phyloP scores from a whole-genome alignment of 2,113 vertebrate genomes.

The Pseudorasbora parva region DNA sequence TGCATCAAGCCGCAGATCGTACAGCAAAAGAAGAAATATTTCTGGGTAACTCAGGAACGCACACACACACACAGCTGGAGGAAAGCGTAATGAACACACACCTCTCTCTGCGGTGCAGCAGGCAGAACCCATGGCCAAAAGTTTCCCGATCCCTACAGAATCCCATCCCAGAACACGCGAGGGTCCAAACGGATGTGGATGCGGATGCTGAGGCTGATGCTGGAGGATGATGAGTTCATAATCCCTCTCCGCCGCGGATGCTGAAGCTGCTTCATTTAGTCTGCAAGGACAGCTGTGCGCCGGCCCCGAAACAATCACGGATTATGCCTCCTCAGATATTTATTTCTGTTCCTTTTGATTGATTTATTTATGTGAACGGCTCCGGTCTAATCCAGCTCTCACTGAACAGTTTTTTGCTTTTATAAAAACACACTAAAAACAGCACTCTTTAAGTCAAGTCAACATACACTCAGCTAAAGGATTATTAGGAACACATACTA shows the following conservation, averaged over 20 bases:
- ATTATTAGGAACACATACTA: too few species aligned
- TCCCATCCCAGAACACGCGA: slow-evolving; percentile 68
- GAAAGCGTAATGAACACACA: slow-evolving; percentile 64
- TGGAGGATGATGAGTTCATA: slow-evolving; percentile 57
- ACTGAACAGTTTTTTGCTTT: background rate
- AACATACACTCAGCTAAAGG: too few species aligned
- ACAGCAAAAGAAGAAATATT: background rate
- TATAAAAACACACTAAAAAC: background rate
- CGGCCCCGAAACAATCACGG: slow-evolving; percentile 72
- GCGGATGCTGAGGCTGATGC: too few species aligned
- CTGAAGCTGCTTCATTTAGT: slow-evolving; percentile 66
- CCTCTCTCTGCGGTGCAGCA: slow-evolving; percentile 82
- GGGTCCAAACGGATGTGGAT: background rate
- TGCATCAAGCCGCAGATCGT: background rate
- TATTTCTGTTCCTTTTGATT: slow-evolving; percentile 69
- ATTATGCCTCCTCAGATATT: slow-evolving; percentile 68
- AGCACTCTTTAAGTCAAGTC: background rate
- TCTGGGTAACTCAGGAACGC: too few species aligned
- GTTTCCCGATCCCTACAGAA: slow-evolving; percentile 63
- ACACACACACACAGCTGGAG: background rate
- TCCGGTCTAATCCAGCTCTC: slow-evolving; percentile 25
- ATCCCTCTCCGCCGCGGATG: slow-evolving; percentile 41
- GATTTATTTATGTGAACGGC: slow-evolving; percentile 54
- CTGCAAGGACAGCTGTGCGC: slow-evolving; percentile 72
- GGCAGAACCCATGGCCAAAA: slow-evolving; percentile 83